Evolutionary conservation across 2,888 invertebrate species (phyloP), one percentile per base, ranked within the genome.

Genomic region (Arrhopalites spinosus): DNA sequence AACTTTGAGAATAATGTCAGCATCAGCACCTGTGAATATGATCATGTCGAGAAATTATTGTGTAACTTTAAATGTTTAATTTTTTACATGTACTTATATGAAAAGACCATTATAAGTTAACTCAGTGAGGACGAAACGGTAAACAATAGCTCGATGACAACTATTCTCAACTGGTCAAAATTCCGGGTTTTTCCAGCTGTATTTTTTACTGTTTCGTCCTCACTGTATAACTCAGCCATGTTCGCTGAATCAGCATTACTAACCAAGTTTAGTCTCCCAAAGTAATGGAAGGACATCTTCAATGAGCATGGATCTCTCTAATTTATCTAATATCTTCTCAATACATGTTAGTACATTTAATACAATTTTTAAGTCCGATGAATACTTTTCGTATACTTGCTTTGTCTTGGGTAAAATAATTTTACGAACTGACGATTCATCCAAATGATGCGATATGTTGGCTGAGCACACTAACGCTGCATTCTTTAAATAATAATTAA

Each of bases 221-320:
- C n/a, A n/a, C n/a, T n/a, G n/a, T n/a, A n/a, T n/a, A n/a, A n/a
- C n/a, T n/a, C n/a, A n/a, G n/a, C n/a, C n/a, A n/a, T n/a, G n/a
- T n/a, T n/a, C n/a, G n/a, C n/a, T n/a, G n/a, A n/a, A n/a, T n/a
- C n/a, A n/a, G n/a, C n/a, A n/a, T n/a, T n/a, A n/a, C n/a, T n/a
- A n/a, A n/a, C n/a, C n/a, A n/a, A 95, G 89, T 79, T 92, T 90
- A 83, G 96, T 93, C 83, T 92, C 92, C 84, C 93, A 92, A 45
- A 98, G 88, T 80, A 97, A 89, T 0, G 96, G 96, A 81, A 97
- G 89, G 64, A 97, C 93, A 84, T 95, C 93, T 83, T 96, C 96
- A 83, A 95, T 90, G 76, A 97, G 93, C 86, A 95, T 93, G 76
- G 90, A 90, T 84, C 93, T 91, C 83, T 97, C 96, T 81, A 97